Base-by-base conservation (phyloP, 2,113 vertebrate species). In the Ceratotherium simum region DNA sequence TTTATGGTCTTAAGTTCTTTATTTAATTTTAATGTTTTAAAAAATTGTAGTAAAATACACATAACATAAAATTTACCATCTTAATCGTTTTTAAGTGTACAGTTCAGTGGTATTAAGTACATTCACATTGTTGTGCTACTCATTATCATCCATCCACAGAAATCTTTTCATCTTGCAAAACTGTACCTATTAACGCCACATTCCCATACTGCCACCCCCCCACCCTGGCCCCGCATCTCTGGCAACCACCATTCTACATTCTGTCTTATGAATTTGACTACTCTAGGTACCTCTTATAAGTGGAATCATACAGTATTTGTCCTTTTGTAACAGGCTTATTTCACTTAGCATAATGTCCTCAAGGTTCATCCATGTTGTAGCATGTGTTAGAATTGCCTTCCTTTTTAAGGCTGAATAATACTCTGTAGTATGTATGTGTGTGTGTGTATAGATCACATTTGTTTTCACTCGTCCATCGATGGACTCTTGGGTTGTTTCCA, bases 21-120 rank as follows among this genome's bases (percentile, higher is more conserved):
- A 92, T 93, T 98, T 96, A 91, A 95, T 36, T 83, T 16, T 29
- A 10, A 29, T 42, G 6, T 69, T 95, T 90, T 93, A 54, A 95
- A 9, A 82, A 81, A 4, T 83, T 91, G 33, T 90, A 25, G 17
- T 83, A 92, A 95, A 95, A 72, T 82, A 54, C 16, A 84, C 23
- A 54, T 79, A 51, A 65, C 29, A n/a, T 75, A 73, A 75, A 36
- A 56, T 93, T 90, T 93, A 48, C 21, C 16, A 81, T 58, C 42
- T 54, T 54, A 73, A 16, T 16, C 1, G 6, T 72, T 86, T 91
- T 73, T 64, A 51, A 72, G 36, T 64, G 23, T 79, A 54, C n/a
- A 54, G 14, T 89, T 97, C 25, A 48, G 21, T 76, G 64, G 8
- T 64, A 65, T 27, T 91, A 91, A 81, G 58, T 81, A 48, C 36